Base-by-base conservation (phyloP, 2,797 vertebrate genomes). In the Scomberomorus guttatus region DNA sequence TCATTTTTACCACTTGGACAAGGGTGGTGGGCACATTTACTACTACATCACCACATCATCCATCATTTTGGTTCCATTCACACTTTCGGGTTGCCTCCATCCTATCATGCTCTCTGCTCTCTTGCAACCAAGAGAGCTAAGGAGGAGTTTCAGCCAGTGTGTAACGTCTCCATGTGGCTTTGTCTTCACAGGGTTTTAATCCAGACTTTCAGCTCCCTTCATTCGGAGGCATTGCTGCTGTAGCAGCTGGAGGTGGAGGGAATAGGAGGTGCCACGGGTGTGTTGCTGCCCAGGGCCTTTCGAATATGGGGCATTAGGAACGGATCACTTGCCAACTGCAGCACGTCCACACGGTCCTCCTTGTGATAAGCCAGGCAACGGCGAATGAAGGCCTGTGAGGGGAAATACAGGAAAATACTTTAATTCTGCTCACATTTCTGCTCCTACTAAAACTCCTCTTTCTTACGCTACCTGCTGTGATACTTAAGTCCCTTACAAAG, bases 331-430 rank as follows among this genome's bases (percentile, higher is more conserved):
- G 97, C 95, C 92, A 99, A 89, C 94, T 98, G 97, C 87, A 97
- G 96, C 82, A 99, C 98, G 67, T 98, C 97, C 82, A 98, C 97
- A 24, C 98, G 95, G 72, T 99, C 98, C 92, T 98, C 98, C 89
- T 98, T 99, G 74, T 97, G 96, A 93, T 98, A 99, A 68, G 97
- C 97, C 91, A 99, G 90, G 80, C 97, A 99, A 61, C 97, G 96
- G 61, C 97, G 95, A 90, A 98, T 99, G 90, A 99, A 99, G 0
- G 97, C 97, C 98, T 99, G 81, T 17, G 71, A 18, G 15, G 14
- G 9, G 27, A 63, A 44, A 65, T 24, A 25, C 2, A 11, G 32
- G 11, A 17, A 17, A 17, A 15, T 18, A 29, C 3, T 3, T 0
- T 6, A 70, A 20, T 18, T 50, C 46, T 20, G 2, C 1, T 68